phyloP scores from a whole-genome alignment of 2,113 vertebrate genomes.

The Poicephalus gulielmi region DNA sequence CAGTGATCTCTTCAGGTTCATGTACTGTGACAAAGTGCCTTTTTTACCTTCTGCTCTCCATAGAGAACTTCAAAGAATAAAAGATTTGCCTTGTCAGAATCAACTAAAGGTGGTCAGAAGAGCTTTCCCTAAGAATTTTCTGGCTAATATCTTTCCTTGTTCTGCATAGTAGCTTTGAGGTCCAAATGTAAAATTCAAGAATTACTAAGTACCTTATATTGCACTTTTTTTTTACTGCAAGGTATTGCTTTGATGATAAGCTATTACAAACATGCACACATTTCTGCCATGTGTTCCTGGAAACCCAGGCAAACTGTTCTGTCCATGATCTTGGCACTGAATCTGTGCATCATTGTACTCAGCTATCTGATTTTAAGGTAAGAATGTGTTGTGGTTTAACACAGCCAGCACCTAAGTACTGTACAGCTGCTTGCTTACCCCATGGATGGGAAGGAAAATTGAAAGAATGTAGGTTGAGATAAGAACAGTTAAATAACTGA shows the following conservation, averaged over 20 bases:
- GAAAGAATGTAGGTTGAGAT: neutral
- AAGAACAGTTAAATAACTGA: neutral
- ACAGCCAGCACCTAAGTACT: neutral
- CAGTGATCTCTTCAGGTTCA: neutral
- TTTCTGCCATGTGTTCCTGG: neutral
- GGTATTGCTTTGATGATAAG: neutral
- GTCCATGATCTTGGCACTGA: neutral
- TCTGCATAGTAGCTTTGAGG: neutral
- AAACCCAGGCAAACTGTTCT: neutral
- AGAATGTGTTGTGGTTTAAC: neutral
- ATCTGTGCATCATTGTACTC: neutral
- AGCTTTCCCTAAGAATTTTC: neutral
- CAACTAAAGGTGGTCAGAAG: neutral
- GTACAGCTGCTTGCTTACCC: neutral
- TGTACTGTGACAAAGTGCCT: neutral
- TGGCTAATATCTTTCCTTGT: neutral
- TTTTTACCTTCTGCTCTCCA: neutral
- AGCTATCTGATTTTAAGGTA: neutral
- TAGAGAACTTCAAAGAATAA: neutral
- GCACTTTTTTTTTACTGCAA: neutral
- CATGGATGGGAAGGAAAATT: neutral
- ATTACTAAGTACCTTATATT: neutral
- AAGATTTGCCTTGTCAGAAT: neutral
- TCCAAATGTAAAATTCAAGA: neutral
- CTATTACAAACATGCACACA: fast-evolving